These are phyloP conservation scores for Eulemur coronatus DNA, from an alignment of 2,797 vertebrate species.

Conservation along the genomic window DNA sequence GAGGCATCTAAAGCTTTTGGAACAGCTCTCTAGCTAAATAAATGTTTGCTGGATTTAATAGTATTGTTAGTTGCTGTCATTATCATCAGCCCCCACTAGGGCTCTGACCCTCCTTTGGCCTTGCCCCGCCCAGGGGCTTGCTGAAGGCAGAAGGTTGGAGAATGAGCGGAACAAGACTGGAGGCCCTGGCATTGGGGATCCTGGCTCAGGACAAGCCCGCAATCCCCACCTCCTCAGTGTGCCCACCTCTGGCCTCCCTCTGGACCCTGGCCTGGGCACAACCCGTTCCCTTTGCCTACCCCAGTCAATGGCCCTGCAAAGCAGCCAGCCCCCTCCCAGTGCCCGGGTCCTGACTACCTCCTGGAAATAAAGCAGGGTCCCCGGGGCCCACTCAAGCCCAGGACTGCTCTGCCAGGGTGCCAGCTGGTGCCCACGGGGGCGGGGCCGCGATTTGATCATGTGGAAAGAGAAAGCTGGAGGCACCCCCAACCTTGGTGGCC, in stretches of 20 bases:
- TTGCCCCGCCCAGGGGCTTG: not conserved
- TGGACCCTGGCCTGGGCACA: not conserved
- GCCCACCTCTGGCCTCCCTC: not conserved
- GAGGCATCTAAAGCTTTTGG: not conserved
- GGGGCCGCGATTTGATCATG: conserved; percentile 85
- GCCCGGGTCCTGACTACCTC: conserved; percentile 56
- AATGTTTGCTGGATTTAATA: not conserved
- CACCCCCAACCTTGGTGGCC: not conserved
- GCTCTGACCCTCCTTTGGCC: not conserved
- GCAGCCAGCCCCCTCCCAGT: conserved; percentile 13
- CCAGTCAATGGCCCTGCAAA: not conserved
- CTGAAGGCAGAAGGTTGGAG: not conserved
- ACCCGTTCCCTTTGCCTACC: not conserved
- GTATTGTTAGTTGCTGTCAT: not conserved
- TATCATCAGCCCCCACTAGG: not conserved
- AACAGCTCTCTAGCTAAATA: not conserved
- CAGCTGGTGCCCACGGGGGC: conserved; percentile 77
- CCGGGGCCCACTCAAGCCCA: conserved; percentile 65
- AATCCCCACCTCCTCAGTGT: not conserved
- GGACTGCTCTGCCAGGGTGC: conserved; percentile 75
- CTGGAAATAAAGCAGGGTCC: conserved; percentile 64
- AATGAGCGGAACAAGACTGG: not conserved
- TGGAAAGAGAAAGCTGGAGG: conserved; percentile 83
- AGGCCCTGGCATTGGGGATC: not conserved
- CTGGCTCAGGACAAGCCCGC: not conserved